Evolutionary conservation across 2,113 vertebrate species (phyloP), one percentile per base, ranked within the genome.

Genomic region (Steatornis caripensis): DNA sequence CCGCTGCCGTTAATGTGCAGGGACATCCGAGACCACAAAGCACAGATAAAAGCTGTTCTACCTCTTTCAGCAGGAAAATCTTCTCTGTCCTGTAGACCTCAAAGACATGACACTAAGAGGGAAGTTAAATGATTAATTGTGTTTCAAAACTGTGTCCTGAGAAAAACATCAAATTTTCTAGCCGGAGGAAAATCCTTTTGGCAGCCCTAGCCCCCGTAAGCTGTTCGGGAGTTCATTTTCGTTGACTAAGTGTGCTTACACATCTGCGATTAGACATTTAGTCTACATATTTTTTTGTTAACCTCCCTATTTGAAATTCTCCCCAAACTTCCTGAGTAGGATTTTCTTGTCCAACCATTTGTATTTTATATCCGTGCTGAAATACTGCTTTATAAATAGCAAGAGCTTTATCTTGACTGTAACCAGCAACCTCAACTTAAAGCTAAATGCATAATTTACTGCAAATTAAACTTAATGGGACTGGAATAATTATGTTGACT

Each of bases 401-500:
- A 93, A 80, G 75, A 85, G 88, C 64, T 95, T 97, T 60, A 68
- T 92, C 94, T 94, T 81, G 57, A 77, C 86, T 95, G 86, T 69
- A 95, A 64, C 86, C 89, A 94, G 91, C 95, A 96, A 88, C 95
- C 74, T 95, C 94, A 91, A 95, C 96, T 97, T 97, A 93, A 97
- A 80, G 72, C 94, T 97, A 97, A 98, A 96, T 92, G 94, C 93
- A 96, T 98, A 96, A 97, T 97, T 97, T 97, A 95, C 94, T 96
- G 84, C 95, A 97, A 97, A 97, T 98, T 97, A 96, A 97, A 97
- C 95, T 97, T 97, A 98, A 98, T 97, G 96, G 92, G 94, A 95
- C 94, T 97, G 93, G 87, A 97, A 94, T 97, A 96, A 98, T 98
- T 96, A 97, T 97, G 97, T 97, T 98, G 97, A 97, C 97, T 97